phyloP scores from a whole-genome alignment of 2,888 invertebrate species.

The Drymonia ruficornis region DNA sequence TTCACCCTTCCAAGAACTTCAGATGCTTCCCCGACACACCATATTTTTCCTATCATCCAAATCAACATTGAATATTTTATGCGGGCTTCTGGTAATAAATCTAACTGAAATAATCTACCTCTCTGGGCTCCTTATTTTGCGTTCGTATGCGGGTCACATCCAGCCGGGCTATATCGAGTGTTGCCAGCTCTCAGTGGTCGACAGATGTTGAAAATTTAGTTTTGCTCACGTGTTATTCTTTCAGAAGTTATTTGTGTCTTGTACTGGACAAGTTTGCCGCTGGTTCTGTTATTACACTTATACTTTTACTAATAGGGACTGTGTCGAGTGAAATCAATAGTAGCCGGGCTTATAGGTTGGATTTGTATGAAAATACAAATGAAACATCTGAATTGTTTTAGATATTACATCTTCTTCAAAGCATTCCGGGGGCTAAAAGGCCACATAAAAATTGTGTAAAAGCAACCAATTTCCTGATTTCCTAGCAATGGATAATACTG shows the following conservation, averaged over 20 bases:
- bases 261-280: slow-evolving; percentile 28
- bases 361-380: too few species aligned
- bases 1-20: too few species aligned
- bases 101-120: slow-evolving; percentile 5
- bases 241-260: slow-evolving; percentile 66
- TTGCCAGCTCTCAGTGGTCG: slow-evolving; percentile 44
- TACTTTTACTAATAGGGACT: slow-evolving; percentile 1
- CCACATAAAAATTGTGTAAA: too few species aligned
- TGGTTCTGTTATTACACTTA: slow-evolving; percentile 33
- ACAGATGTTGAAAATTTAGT: slow-evolving; percentile 74
- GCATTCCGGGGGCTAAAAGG: too few species aligned
- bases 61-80: slow-evolving; percentile 5
- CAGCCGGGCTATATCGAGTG: slow-evolving; percentile 28
- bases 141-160: slow-evolving; percentile 30
- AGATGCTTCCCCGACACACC: neutral
- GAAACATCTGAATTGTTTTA: too few species aligned
- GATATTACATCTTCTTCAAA: too few species aligned
- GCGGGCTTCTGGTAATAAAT: slow-evolving; percentile 1
- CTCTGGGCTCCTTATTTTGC: neutral
- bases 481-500: too few species aligned
- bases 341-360: too few species aligned
- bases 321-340: neutral
- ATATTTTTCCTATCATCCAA: slow-evolving; percentile 4
- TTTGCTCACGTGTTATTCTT: slow-evolving; percentile 70
- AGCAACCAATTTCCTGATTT: too few species aligned